Base-by-base conservation (phyloP, 1,140 invertebrate species). In the Ladona fulva region DNA sequence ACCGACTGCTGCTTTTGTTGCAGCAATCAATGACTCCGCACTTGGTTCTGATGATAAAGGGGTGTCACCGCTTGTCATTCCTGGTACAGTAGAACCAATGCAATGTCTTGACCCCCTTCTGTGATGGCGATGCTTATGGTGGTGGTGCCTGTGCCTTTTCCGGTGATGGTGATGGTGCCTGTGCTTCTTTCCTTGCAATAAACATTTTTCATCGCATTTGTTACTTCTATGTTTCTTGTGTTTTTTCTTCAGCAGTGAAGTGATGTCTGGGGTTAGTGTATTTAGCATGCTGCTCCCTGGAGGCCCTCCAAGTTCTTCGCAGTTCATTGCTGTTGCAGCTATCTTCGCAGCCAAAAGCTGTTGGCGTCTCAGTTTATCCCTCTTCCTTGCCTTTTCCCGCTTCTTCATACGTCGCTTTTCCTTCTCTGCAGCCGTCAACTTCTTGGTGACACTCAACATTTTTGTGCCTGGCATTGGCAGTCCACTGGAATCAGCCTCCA, bases 141-240 rank as follows among this genome's bases (percentile, higher is more conserved):
- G 87, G 42, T 93, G 90, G 80, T 93, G 93, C 80, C 91, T 90
- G 82, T 94, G 92, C 85, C 93, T 93, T 75, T 82, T 82, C 79
- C 90, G 89, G 79, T 92, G 91, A 82, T 92, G 93, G 81, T 92
- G 91, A 80, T 92, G 91, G 80, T 91, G 91, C 83, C 88, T 88
- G 91, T 93, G 74, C 92, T 91, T 79, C 89, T 89, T 78, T 92
- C 89, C 78, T 92, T 92, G 77, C 86, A 88, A 80, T 88, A 91
- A 10, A 79, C 79, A 66, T 22, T 66, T 66, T 22, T 66, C 52
- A 22, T 66, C 52, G 12, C 52, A 66, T 66, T 75, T 75, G 19
- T 25, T 77, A 22, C 79, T 79, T 75, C 80, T 81, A 74, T 83
- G 82, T 79, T 83, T 83, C 82, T 91, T 92, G 82, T 93, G 91